These are phyloP conservation scores for Parthenolecanium corni DNA, from an alignment of 2,888 invertebrate genomes.

Conservation along the genomic window DNA sequence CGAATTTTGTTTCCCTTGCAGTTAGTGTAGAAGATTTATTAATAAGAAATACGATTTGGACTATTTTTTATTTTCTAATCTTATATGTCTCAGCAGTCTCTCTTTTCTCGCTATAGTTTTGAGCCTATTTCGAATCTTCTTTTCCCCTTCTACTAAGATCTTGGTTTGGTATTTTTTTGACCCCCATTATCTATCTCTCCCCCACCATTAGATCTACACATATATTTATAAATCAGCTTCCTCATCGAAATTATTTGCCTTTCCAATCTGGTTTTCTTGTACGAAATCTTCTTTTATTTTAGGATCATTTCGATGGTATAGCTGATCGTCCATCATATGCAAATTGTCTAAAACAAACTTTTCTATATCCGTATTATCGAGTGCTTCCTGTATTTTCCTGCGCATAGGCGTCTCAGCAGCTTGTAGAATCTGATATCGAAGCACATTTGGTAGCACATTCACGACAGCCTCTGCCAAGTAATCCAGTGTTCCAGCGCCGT, in stretches of 20 bases:
- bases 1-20: too few relatives aligned
- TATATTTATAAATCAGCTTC: constrained; percentile 2
- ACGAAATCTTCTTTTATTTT: constrained; percentile 17
- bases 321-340: constrained; percentile 37
- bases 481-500: constrained; percentile 78
- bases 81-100: too few relatives aligned
- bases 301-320: neutral
- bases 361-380: constrained; percentile 63
- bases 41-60: too few relatives aligned
- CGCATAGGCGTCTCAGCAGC: constrained; percentile 67
- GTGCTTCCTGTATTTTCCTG: constrained; percentile 55
- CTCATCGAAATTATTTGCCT: constrained; percentile 9
- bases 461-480: constrained; percentile 67
- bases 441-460: constrained; percentile 70
- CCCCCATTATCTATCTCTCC: too few relatives aligned
- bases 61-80: too few relatives aligned
- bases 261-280: constrained; percentile 4
- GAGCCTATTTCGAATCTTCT: too few relatives aligned
- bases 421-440: constrained; percentile 78
- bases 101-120: too few relatives aligned
- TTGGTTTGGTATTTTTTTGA: too few relatives aligned
- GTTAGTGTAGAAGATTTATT: too few relatives aligned
- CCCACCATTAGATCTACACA: too few relatives aligned
- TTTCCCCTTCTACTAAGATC: too few relatives aligned
- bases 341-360: constrained; percentile 57